Conservation (phyloP, 2,888 invertebrate genomes). For the Nematopogon swammerdamellus region DNA sequence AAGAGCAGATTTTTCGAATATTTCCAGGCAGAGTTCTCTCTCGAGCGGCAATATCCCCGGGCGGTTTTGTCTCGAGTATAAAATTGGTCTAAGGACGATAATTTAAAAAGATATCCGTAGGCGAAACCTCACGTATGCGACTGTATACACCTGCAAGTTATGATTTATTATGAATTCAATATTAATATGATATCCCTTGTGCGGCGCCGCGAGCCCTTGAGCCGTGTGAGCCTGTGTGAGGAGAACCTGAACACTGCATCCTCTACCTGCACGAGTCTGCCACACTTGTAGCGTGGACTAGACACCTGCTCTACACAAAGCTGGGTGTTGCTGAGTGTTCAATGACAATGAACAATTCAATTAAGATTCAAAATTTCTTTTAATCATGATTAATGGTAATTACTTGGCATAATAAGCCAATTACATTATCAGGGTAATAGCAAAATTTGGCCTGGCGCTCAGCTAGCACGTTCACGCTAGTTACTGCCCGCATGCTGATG, state of each 20-base stretch:
- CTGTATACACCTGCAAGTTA: constrained; percentile 49
- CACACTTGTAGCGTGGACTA: too few species aligned
- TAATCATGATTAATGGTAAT: too few species aligned
- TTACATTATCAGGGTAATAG: too few species aligned
- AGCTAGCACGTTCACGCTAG: too few species aligned
- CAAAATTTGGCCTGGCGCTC: too few species aligned
- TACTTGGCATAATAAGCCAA: too few species aligned
- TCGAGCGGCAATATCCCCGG: constrained; percentile 13
- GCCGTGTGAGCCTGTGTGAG: constrained; percentile 40
- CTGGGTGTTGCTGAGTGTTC: too few species aligned
- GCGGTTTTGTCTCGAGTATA: constrained; percentile 6
- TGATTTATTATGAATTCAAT: constrained; percentile 58
- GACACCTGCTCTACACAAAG: too few species aligned
- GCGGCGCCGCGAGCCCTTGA: constrained; percentile 44
- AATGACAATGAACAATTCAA: too few species aligned
- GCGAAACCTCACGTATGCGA: constrained; percentile 42
- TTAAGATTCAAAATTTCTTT: too few species aligned
- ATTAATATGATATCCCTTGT: constrained; percentile 58
- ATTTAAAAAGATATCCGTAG: constrained; percentile 49
- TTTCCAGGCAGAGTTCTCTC: constrained; percentile 19
- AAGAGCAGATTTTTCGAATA: constrained; percentile 6
- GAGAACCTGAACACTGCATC: constrained; percentile 15
- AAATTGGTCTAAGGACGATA: constrained; percentile 29
- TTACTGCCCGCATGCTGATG: too few species aligned
- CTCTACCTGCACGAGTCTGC: too few species aligned